Base-by-base conservation (phyloP, 2,797 vertebrate genomes). In the Chanos chanos region DNA sequence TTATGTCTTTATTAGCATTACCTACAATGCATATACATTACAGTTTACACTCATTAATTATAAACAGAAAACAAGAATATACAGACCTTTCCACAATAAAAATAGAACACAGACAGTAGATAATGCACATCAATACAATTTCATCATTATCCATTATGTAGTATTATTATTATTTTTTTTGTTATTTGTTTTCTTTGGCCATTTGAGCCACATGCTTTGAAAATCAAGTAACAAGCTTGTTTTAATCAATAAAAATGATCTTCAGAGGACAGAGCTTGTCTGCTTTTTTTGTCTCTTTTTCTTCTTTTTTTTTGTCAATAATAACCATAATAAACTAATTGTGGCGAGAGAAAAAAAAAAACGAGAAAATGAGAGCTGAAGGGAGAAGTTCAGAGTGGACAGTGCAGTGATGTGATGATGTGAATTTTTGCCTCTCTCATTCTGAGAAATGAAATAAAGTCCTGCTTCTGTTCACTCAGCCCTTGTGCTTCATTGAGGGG, bases 11-110 rank as follows among this genome's bases (percentile, higher is more conserved):
- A 87, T 83, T 83, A 54, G 24, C 48, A 67, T 66, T 45, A 73
- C 50, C 70, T 33, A 41, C 69, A 75, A 80, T 48, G 63, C 58
- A 73, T 73, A 69, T 61, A 74, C 79, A 76, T 59, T 59, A 65
- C 64, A 50, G 63, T 70, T 64, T 67, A 79, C 87, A 86, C 75
- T 65, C 33, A 86, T 74, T 77, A 83, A 83, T 83, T 70, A 81
- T 85, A 80, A 81, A 82, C 66, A 75, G 73, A 75, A 55, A 58
- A 56, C 78, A 77, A 83, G 71, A 77, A 84, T 71, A 81, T 74
- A 52, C 52, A 74, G 53, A 66, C 30, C 39, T 33, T 25, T 55
- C 65, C 54, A 72, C 54, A 53, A 64, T 54, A 45, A 59, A 44
- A 68, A 51, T 33, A 41, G 22, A 52, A 66, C 44, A 61, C 24